A percentile compares a stretch with the other conserved stretches of the same genome.
Conservation (phyloP, 2,888 invertebrate genomes). For the Argyresthia albistria region DNA sequence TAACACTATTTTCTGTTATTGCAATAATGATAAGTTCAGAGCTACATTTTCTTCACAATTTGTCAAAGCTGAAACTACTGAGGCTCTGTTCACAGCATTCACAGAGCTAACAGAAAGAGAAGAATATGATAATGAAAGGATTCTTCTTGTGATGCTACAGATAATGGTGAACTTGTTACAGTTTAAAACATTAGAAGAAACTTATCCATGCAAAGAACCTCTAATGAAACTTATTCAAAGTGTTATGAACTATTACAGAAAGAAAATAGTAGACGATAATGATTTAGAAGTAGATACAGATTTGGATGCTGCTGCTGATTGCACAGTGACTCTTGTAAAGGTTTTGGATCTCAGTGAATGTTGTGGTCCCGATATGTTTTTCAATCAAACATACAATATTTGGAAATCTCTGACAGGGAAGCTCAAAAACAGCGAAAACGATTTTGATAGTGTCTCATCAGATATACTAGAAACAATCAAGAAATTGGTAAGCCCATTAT, state of each 20-base stretch:
- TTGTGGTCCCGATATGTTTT: constrained; percentile 34
- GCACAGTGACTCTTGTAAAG: constrained; percentile 35
- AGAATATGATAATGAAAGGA: constrained; percentile 43
- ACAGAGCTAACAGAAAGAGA: constrained; percentile 35
- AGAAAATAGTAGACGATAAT: constrained; percentile 29
- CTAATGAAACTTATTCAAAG: constrained; percentile 34
- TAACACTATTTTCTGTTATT: constrained; percentile 66
- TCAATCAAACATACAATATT: constrained; percentile 39
- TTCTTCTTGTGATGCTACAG: constrained; percentile 44
- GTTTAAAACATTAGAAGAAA: constrained; percentile 42
- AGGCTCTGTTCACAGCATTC: constrained; percentile 38
- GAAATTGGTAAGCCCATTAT: constrained; percentile 35
- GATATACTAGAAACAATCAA: constrained; percentile 31
- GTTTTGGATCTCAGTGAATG: constrained; percentile 28
- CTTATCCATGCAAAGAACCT: constrained; percentile 30
- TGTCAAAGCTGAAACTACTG: constrained; percentile 37
- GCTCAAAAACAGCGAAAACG: constrained; percentile 30
- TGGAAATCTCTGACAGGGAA: constrained; percentile 39
- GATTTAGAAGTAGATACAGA: constrained; percentile 3
- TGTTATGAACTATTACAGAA: constrained; percentile 44
- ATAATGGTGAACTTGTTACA: constrained; percentile 43
- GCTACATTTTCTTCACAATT: constrained; percentile 44
- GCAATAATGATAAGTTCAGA: constrained; percentile 35
- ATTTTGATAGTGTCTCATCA: constrained; percentile 31
- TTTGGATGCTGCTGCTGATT: constrained; percentile 33